Evolutionary conservation across 2,113 vertebrate species (phyloP).

Genomic region (Ia io): DNA sequence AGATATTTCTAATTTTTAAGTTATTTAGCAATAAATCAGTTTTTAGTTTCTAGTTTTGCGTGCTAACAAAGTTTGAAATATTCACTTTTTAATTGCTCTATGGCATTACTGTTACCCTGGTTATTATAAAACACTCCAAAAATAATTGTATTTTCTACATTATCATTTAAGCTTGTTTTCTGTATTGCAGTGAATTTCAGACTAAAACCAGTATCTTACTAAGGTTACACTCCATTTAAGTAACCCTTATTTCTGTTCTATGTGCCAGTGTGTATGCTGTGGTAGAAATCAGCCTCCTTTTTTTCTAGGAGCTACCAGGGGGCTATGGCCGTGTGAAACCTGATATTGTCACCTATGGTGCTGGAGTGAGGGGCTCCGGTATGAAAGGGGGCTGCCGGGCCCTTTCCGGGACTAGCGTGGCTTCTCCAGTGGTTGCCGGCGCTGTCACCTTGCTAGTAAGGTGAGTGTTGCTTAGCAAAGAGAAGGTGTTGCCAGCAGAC

Average conservation of each 20-base stretch:
- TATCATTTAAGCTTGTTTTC: background rate
- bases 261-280: background rate
- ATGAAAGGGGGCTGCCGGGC: slow-evolving; percentile 98
- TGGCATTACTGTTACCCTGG: background rate
- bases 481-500: too few species aligned
- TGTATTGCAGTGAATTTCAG: background rate
- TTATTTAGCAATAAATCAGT: background rate
- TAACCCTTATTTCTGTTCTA: background rate
- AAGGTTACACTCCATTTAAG: background rate
- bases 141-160: background rate
- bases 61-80: background rate
- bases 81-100: background rate
- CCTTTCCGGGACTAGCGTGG: slow-evolving; percentile 97
- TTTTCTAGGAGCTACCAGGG: slow-evolving; percentile 92
- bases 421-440: slow-evolving; percentile 97
- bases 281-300: background rate
- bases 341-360: slow-evolving; percentile 97
- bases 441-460: slow-evolving; percentile 96
- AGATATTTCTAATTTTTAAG: background rate
- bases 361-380: slow-evolving; percentile 95
- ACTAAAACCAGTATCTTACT: background rate
- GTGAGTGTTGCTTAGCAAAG: slow-evolving; percentile 74
- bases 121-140: background rate
- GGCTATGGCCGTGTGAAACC: slow-evolving; percentile 97
- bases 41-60: background rate